Evolutionary conservation across 1,140 invertebrate species (phyloP).

Genomic region (Cherax destructor): DNA sequence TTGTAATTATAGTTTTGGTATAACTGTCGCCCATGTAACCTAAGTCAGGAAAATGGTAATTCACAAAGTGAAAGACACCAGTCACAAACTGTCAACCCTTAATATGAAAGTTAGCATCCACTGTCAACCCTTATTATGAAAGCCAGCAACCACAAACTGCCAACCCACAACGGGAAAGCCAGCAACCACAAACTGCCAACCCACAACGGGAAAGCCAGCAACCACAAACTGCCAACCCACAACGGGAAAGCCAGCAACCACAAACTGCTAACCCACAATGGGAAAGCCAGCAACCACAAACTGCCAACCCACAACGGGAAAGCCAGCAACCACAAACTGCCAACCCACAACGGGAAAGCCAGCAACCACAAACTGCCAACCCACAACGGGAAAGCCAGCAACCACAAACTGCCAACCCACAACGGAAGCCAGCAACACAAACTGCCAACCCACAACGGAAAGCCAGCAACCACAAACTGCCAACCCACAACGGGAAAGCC

Average conservation of each 20-base stretch:
- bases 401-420: not conserved
- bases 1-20: not conserved
- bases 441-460: not conserved
- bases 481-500: not conserved
- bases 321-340: not conserved
- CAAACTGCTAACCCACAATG: not conserved
- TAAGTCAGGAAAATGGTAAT: constrained; percentile 13
- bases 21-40: constrained; percentile 7
- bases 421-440: not conserved
- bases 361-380: not conserved
- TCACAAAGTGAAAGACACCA: not conserved
- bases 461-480: too few relatives aligned
- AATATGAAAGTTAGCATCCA: not conserved
- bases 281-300: too few relatives aligned
- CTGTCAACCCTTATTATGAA: not conserved
- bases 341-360: not conserved
- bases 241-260: not conserved
- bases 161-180: not conserved
- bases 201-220: not conserved
- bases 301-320: not conserved
- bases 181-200: not conserved
- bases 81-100: not conserved
- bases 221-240: not conserved
- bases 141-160: not conserved
- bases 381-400: not conserved